Conservation (phyloP, 2,113 vertebrate genomes). For the Ptychochromis oligacanthus region DNA sequence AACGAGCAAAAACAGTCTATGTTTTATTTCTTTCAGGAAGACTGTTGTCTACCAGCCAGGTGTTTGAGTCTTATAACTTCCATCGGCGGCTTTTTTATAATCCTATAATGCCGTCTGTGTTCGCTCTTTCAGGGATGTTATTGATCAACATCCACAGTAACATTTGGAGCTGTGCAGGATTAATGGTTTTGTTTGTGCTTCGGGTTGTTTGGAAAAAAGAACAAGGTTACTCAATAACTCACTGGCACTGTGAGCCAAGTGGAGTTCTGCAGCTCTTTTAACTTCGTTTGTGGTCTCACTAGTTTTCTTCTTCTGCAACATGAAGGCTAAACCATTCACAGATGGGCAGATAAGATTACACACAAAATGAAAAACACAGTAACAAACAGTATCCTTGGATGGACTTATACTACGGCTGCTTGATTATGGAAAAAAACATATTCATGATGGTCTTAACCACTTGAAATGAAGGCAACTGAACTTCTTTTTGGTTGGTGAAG, state of each 20-base stretch:
- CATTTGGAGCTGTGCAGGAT: conserved; percentile 47
- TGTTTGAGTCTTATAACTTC: conserved; percentile 18
- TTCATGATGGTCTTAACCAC: neutral
- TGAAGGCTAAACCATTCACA: neutral
- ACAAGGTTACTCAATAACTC: conserved; percentile 34
- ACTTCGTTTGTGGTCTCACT: neutral
- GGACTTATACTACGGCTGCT: neutral
- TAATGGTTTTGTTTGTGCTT: conserved; percentile 37
- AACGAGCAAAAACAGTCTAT: neutral
- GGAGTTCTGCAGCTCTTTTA: conserved; percentile 3
- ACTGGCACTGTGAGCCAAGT: neutral
- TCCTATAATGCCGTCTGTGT: conserved; percentile 15
- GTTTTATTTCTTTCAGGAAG: neutral
- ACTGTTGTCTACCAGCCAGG: neutral
- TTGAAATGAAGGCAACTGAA: neutral
- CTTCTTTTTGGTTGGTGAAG: neutral
- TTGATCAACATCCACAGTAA: conserved; percentile 52
- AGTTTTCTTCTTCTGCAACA: neutral
- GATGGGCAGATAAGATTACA: neutral
- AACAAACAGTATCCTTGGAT: neutral
- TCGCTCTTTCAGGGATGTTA: conserved; percentile 38
- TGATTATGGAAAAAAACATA: neutral
- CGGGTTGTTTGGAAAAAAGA: conserved; percentile 42
- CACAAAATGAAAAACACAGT: neutral
- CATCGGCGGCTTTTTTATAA: conserved; percentile 6